Conservation (phyloP, 2,113 vertebrate species). For the Passer montanus region DNA sequence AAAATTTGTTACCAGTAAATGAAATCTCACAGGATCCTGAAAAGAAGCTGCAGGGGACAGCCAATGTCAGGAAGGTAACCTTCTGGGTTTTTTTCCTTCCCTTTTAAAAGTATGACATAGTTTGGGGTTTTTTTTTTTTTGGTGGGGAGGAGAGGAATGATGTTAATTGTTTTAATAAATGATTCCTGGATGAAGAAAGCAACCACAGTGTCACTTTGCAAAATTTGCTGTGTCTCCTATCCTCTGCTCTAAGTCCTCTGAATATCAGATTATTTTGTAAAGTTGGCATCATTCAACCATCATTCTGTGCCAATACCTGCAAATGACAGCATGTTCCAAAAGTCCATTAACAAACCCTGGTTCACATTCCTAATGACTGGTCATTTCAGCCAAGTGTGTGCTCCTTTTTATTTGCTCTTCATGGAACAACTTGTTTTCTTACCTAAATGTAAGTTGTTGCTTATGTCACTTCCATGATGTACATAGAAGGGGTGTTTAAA, state of each 20-base stretch:
- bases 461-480: background rate
- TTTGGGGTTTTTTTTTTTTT: no score
- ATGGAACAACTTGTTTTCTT: background rate
- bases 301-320: background rate
- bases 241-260: background rate
- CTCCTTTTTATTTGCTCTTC: background rate
- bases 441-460: background rate
- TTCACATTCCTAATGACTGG: background rate
- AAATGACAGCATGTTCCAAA: background rate
- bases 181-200: background rate
- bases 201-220: background rate
- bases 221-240: background rate
- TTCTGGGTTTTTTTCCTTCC: background rate
- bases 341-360: background rate
- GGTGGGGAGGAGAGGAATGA: accelerated
- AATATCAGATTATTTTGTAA: background rate
- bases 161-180: background rate
- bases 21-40: background rate
- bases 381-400: background rate
- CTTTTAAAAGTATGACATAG: background rate
- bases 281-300: background rate
- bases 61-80: background rate
- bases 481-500: background rate
- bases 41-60: background rate
- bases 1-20: background rate